Conservation (phyloP, 2,797 vertebrate genomes). For the Lycodopsis pacificus region DNA sequence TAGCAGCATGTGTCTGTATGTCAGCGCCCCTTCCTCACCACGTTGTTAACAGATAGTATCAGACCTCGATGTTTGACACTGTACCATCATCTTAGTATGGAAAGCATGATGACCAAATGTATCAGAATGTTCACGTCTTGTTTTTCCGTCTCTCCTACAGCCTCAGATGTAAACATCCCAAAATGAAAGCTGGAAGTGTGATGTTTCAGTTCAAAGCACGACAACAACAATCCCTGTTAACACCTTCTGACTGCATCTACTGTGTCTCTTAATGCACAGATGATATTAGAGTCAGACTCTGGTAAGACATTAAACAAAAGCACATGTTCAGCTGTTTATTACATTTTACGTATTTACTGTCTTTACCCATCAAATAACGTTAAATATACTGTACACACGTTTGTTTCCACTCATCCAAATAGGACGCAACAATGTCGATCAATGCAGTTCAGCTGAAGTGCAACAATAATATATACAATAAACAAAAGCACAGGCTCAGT, state of each 20-base stretch:
- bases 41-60: neutral
- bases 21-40: too few species aligned
- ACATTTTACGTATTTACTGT: neutral
- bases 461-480: neutral
- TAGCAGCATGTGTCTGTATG: too few species aligned
- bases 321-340: neutral
- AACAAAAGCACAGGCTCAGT: conserved; percentile 22
- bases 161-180: too few species aligned
- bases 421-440: neutral
- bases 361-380: neutral
- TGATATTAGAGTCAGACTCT: neutral
- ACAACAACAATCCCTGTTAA: neutral
- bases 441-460: conserved; percentile 5
- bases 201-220: neutral
- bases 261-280: neutral
- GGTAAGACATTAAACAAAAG: conserved; percentile 2
- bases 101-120: neutral
- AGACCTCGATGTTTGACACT: neutral
- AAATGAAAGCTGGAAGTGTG: neutral
- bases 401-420: neutral
- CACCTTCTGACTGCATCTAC: neutral
- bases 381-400: neutral
- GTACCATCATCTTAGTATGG: neutral
- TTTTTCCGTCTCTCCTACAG: neutral
- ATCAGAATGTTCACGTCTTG: neutral